Evolutionary conservation across 2,797 vertebrate genomes (phyloP), one percentile per base, ranked within the genome.

Genomic region (Schizopygopsis malacanthus): DNA sequence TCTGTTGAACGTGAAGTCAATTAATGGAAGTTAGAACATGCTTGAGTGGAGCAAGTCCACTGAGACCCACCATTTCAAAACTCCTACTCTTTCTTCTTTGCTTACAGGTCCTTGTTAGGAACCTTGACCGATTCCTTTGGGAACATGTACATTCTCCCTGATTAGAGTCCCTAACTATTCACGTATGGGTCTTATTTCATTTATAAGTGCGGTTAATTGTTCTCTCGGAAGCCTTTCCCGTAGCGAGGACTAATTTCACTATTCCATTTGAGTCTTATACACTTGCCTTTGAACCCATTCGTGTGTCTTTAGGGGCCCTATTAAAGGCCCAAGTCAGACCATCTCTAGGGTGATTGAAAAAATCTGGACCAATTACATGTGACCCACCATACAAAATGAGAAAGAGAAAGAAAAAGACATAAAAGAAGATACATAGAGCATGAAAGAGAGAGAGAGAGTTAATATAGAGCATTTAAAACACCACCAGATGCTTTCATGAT

Each of bases 391-490:
- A 70, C 72, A 92, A 88, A 89, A 90, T 83, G 83, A 90, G 85
- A 90, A 90, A 87, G 92, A 91, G 89, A 83, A 88, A 83, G 22
- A 85, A 63, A 76, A 77, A 52, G 86, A 89, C 87, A 89, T 65
- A 90, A 50, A 75, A 33, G 90, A 82, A 39, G 90, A 85, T 56
- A 47, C 28, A 81, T 33, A 75, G 80, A 65, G 52, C 1, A 25
- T 12, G 25, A 67, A 33, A 67, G 63, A 37, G 54, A 37, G 41
- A 76, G 39, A 39, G 39, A 39, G 39, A 39, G 39, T 6, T 6
- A 39, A 28, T 1, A 28, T 1, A 90, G 94, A 92, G 91, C 93
- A 93, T 95, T 95, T 96, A 95, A 95, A 93, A 92, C 45, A 54
- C 93, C 92, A 87, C 90, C 90, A 92, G 95, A 93, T 91, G 93